Evolutionary conservation across 1,140 invertebrate genomes (phyloP), one percentile per base, ranked within the genome.

Genomic region (Bombyx mori): DNA sequence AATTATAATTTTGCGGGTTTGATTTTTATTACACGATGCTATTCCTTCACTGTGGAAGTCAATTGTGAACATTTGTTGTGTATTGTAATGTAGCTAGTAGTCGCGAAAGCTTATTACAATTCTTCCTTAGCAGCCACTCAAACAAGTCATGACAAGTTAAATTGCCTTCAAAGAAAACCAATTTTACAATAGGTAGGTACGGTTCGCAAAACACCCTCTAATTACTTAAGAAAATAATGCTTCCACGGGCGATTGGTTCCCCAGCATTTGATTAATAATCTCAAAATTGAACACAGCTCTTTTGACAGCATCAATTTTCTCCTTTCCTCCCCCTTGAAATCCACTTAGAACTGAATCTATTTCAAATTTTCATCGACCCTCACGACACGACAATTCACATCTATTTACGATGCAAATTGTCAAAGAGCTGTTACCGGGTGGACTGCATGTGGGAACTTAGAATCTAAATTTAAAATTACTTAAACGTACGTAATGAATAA

Each of bases 371-470:
- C 75, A 86, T 86, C 79, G 76, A 83, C 80, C 76, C 79, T 68
- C 54, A 60, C 12, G 12, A 77, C 79, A 80, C 82, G 83, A 84
- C 83, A 86, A 78, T 76, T 77, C 80, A 58, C 73, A 81, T 85
- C 82, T 79, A 84, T 86, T 86, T 84, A 69, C 71, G 72, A 86
- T 86, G 81, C 80, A 86, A 86, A 84, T 86, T 86, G 82, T 82
- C 83, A 82, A 84, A 84, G 78, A 58, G 66, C 62, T 58, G 43
- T n/a, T 57, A 49, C 56, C 45, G 45, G 46, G 18, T 0, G 70
- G 68, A 44, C 81, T 72, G 81, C 71, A 83, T 81, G 76, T 4
- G n/a, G 61, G n/a, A 52, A 60, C 65, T 60, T 47, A 60, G 52
- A 45, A 66, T 47, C 8, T 47, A 12, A 47, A 47, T 10, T 47